Base-by-base conservation (phyloP, 2,888 invertebrate genomes). In the Brenthis hecate region DNA sequence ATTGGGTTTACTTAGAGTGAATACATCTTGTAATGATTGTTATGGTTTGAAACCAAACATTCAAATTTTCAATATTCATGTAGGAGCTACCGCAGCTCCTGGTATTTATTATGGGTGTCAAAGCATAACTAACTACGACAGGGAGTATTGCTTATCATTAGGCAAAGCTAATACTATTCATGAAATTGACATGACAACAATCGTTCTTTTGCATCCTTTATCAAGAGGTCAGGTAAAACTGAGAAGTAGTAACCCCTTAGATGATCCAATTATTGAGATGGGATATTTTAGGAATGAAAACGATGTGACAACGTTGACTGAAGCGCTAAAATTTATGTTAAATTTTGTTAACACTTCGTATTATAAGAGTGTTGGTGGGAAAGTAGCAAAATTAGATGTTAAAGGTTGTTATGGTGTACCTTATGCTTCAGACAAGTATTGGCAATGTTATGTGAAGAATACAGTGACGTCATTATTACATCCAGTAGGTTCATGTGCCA, bases 381-480 rank as follows among this genome's bases (percentile, higher is more conserved):
- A 75, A 53, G 57, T 89, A 6, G 80, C 80, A 0, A 80, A 76
- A 63, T 64, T 86, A 50, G 76, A 81, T 4, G 88, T 95, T 1
- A 90, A 92, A 0, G 93, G 91, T 0, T 96, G 96, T 77, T 85
- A 88, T 8, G 77, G 85, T 1, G 76, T 88, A 5, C 72, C 77
- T 1, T 94, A 93, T 78, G 94, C 89, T 23, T 88, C 93, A 0
- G 94, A 95, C 79, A 85, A 85, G 0, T 96, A 96, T 76, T 95
- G 95, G 94, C 88, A 88, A 56, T 96, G 96, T 77, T 93, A 94
- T 76, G 89, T 93, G 0, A 88, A 92, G 53, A 93, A 93, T 71
- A 85, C 94, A 19, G 93, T 94, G 0, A 85, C 92, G 43, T 94
- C 94, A 11, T 86, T 96, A 65, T 93, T 94, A 69, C 95, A 95